Base-by-base conservation (phyloP, 2,888 invertebrate species). In the Heteromyza rotundicornis region DNA sequence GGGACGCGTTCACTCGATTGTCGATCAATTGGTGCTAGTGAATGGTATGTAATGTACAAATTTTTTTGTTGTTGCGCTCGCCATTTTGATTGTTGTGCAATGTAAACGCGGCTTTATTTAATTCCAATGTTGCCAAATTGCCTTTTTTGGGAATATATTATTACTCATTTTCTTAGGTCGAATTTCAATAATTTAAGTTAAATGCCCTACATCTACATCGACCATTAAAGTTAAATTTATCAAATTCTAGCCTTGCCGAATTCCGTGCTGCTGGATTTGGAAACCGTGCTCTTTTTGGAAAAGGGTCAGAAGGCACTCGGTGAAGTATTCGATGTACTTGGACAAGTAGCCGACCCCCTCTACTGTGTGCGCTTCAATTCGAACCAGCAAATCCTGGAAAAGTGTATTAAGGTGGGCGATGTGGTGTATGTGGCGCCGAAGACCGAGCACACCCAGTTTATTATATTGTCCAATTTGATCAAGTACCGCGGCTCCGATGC, bases 351-450 rank as follows among this genome's bases (percentile, higher is more conserved):
- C 0, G 89, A 90, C 71, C 97, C 98, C 0, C 87, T 92, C 69
- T 98, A 98, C 82, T 91, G 92, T 69, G 88, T 98, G n/a, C 87
- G 96, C 2, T 97, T 97, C 82, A 96, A 96, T 84, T 89, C 88
- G 0, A 80, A 82, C 12, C 87, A 91, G 57, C 93, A 97, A 77
- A 92, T 94, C 57, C 80, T 86, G 52, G 86, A 88, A 50, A 87
- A 87, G 65, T 88, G 89, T 53, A 87, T 94, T 1, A 79, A 84
- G 69, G 81, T 88, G 54, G 94, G 92, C 54, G 86, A 88, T 80
- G 86, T 86, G 8, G 93, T 97, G 2, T 97, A 87, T 84, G 92
- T 90, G 73, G 96, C 95, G 19, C 96, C 95, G 0, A 86, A 88
- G 70, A 89, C 89, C 1, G 84, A 87, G 32, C 90, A 94, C 78